Base-by-base conservation (phyloP, 2,888 invertebrate genomes). In the Pristionchus exspectatus region DNA sequence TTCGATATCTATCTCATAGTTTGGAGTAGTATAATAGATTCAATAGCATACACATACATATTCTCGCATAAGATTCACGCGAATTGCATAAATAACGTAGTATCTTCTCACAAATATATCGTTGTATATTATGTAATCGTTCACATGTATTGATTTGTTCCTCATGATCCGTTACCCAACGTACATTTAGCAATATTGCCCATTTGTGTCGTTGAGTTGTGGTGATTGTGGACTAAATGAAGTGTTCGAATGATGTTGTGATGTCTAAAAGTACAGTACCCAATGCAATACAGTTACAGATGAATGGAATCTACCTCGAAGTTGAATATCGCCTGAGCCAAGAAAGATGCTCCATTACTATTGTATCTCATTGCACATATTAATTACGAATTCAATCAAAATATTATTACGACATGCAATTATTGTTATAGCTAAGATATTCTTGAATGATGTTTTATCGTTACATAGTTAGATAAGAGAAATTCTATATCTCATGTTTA, bases 91-190 rank as follows among this genome's bases (percentile, higher is more conserved):
- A 81, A 81, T 81, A 81, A 54, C 81, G 81, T 81, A 44, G 81
- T 81, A 81, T 44, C 38, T 81, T 81, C 81, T 81, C 27, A 81
- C n/a, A 81, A 81, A 81, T 81, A 81, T 81, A 81, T 81, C 81
- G 81, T 81, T 81, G 81, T 81, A 81, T 81, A 81, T 81, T 81
- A 81, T 81, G 24, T 77, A 56, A 24, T 44, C 38, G 77, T 77
- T 77, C 27, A n/a, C 81, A 27, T 54, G 27, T 27, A 81, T 50
- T n/a, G 12, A 77, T 77, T 44, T 50, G 10, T 33, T 81, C 50
- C 81, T n/a, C 50, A 21, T 24, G 81, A 81, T 50, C 81, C 27
- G 7, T 27, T 50, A n/a, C 81, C 81, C 38, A n/a, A 3, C 81
- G 24, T 50, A 3, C 81, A n/a, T n/a, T 81, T 81, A 10, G 10